phyloP scores from a whole-genome alignment of 1,140 invertebrate genomes.

The Drosophila obscura region DNA sequence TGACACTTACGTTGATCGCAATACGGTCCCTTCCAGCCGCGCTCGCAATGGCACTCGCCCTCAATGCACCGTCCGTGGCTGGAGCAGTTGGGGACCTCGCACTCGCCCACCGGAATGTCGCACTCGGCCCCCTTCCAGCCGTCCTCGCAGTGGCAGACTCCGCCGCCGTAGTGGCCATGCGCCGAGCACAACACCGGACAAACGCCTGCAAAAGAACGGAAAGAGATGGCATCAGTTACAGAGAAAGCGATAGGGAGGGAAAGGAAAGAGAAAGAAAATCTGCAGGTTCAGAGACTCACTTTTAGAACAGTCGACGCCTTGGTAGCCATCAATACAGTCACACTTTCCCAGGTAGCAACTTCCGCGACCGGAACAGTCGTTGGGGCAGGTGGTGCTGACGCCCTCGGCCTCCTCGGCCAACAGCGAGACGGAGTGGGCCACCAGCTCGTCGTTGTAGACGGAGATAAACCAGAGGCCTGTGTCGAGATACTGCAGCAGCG shows the following conservation, averaged over 20 bases:
- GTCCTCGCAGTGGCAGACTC: constrained; percentile 97
- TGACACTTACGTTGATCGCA: constrained; percentile 91
- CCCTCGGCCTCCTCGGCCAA: constrained; percentile 93
- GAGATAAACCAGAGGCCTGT: constrained; percentile 97
- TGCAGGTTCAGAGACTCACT: constrained; percentile 87
- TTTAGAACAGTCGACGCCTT: constrained; percentile 95
- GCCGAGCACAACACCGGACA: constrained; percentile 98
- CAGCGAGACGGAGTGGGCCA: constrained; percentile 91
- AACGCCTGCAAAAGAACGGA: constrained; percentile 87
- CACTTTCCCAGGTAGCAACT: constrained; percentile 97
- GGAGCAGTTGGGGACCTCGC: constrained; percentile 96
- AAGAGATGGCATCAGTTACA: not conserved
- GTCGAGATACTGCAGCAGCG: constrained; percentile 94
- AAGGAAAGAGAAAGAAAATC: constrained; percentile 6
- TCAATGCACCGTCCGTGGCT: constrained; percentile 95
- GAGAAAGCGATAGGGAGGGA: not conserved
- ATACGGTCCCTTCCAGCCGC: constrained; percentile 94
- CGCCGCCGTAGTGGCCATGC: constrained; percentile 97
- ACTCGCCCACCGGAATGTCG: constrained; percentile 95
- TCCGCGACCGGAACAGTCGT: constrained; percentile 97
- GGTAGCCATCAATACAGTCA: constrained; percentile 97
- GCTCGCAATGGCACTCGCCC: constrained; percentile 94
- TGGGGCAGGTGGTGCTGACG: constrained; percentile 94
- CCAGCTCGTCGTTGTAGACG: constrained; percentile 96
- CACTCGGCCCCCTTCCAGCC: constrained; percentile 99